Evolutionary conservation across 92 coral and sea anemone genomes (phyloP).

Genomic region (Epizoanthus stellaris): DNA sequence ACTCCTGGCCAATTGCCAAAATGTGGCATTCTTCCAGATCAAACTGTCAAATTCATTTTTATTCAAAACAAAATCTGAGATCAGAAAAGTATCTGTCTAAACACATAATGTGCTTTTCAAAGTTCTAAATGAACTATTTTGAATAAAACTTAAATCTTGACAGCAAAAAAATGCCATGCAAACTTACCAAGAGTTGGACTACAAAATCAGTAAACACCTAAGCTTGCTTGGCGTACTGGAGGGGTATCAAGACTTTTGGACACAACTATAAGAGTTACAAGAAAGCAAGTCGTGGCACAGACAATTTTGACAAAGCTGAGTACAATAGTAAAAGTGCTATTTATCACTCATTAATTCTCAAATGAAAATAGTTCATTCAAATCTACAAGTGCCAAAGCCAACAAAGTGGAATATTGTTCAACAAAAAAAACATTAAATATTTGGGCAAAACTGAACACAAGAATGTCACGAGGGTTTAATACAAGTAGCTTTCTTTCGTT

Average conservation of each 20-base stretch:
- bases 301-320: background rate
- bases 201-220: too few species aligned
- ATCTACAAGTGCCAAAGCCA: constrained; percentile 12
- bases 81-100: constrained; percentile 4
- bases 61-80: background rate
- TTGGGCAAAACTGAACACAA: background rate
- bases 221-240: too few species aligned
- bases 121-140: background rate
- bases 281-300: background rate
- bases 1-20: background rate
- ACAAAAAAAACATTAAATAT: background rate
- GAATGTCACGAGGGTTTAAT: background rate
- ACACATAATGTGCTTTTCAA: background rate
- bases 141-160: background rate
- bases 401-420: constrained; percentile 8
- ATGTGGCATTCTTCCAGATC: background rate
- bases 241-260: too few species aligned
- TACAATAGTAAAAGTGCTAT: background rate
- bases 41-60: background rate
- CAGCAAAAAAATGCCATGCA: background rate
- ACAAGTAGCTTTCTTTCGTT: background rate
- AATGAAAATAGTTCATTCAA: background rate
- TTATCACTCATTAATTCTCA: background rate
- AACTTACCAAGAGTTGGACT: background rate
- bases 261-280: background rate